phyloP scores from a whole-genome alignment of 2,113 vertebrate species.

The Pycnonotus jocosus region DNA sequence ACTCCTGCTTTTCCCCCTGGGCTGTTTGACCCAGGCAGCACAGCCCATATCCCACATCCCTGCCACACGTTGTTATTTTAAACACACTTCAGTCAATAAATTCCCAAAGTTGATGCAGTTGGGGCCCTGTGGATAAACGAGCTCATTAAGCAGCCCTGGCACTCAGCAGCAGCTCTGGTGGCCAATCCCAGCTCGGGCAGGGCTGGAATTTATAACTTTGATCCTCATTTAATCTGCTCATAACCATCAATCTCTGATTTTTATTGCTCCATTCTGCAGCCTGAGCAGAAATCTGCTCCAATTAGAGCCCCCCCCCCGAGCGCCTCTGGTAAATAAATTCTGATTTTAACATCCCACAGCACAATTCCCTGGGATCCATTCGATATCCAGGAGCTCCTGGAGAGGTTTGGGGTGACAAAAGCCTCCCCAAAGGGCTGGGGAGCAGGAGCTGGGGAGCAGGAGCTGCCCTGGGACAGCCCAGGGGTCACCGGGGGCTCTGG shows the following conservation, averaged over 20 bases:
- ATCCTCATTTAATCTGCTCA: constrained; percentile 73
- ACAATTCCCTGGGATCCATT: neutral
- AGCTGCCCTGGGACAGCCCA: neutral
- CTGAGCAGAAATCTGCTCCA: constrained; percentile 70
- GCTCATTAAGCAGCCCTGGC: constrained; percentile 59
- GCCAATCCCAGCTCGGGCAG: constrained; percentile 74
- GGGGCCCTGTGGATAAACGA: constrained; percentile 45
- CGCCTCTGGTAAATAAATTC: constrained; percentile 62
- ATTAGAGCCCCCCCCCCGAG: constrained; percentile 59
- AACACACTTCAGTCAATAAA: constrained; percentile 57
- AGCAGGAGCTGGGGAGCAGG: neutral
- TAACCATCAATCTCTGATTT: constrained; percentile 73
- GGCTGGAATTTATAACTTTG: constrained; percentile 62
- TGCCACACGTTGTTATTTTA: constrained; percentile 28
- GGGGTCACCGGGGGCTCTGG: neutral
- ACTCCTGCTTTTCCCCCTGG: neutral
- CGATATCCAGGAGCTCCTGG: neutral
- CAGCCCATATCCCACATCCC: accelerated
- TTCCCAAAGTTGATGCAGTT: neutral
- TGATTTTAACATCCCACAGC: neutral
- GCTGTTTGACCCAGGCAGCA: neutral
- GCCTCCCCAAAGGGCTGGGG: neutral
- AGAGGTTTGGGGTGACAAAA: neutral
- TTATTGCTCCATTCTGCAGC: constrained; percentile 71
- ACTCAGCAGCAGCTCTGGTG: constrained; percentile 70